Conservation (phyloP, 2,888 invertebrate species). For the Cryptops parisi region DNA sequence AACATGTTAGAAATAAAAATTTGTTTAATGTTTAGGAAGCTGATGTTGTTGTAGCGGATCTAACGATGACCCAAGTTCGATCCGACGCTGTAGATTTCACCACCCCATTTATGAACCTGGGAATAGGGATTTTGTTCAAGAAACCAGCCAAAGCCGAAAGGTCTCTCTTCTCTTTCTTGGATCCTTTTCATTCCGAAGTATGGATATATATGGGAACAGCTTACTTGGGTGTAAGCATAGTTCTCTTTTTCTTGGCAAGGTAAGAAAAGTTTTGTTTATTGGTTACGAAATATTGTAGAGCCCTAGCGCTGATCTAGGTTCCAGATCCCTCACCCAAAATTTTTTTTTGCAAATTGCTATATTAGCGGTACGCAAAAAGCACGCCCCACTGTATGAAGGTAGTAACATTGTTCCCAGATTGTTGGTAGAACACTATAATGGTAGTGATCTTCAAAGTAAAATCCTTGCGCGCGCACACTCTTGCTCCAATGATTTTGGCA, state of each 20-base stretch:
- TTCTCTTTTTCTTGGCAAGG: slow-evolving; percentile 58
- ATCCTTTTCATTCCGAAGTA: slow-evolving; percentile 70
- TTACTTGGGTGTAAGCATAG: slow-evolving; percentile 60
- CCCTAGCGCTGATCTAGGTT: no score
- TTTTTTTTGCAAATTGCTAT: no score
- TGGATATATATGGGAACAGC: slow-evolving; percentile 73
- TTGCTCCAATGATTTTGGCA: no score
- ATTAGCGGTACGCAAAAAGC: no score
- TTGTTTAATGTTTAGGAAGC: slow-evolving; percentile 28
- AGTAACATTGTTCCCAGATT: no score
- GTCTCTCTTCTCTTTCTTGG: slow-evolving; percentile 79
- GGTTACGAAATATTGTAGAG: no score
- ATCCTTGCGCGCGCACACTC: no score
- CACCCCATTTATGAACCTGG: slow-evolving; percentile 41
- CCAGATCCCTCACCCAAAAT: no score
- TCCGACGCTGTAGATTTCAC: slow-evolving; percentile 42
- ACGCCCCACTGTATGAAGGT: no score
- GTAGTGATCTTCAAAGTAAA: no score
- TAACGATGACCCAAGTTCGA: slow-evolving; percentile 40
- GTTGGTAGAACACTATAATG: no score
- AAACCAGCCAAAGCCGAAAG: slow-evolving; percentile 75
- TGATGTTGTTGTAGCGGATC: slow-evolving; percentile 40
- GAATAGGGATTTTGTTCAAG: slow-evolving; percentile 76
- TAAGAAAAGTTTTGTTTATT: no score
- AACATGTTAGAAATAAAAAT: not conserved